Evolutionary conservation across 2,888 invertebrate genomes (phyloP).

Genomic region (Chrysolina oricalcia): DNA sequence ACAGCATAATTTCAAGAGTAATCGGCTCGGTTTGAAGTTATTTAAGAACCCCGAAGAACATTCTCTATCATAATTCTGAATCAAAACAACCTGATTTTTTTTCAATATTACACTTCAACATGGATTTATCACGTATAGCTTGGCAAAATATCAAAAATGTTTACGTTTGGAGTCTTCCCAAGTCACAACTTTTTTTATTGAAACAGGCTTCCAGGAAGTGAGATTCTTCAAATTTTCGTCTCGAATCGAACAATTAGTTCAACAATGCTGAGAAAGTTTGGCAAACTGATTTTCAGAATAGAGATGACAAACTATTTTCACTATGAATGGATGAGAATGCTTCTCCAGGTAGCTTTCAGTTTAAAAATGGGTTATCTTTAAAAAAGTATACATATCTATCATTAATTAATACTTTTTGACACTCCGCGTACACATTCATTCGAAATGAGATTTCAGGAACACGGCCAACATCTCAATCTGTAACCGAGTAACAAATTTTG

Average conservation of each 20-base stretch:
- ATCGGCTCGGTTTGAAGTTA: not conserved
- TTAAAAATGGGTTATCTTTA: too few relatives aligned
- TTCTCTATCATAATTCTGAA: not conserved
- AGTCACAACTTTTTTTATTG: conserved; percentile 10
- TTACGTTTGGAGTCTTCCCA: conserved; percentile 5
- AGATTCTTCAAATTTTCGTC: not conserved
- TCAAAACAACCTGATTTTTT: not conserved
- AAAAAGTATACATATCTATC: too few relatives aligned
- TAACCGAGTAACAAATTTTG: not conserved
- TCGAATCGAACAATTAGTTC: not conserved
- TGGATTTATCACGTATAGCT: not conserved
- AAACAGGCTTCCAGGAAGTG: not conserved
- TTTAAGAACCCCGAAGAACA: not conserved
- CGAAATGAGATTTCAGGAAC: conserved; percentile 2
- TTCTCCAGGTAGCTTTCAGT: too few relatives aligned
- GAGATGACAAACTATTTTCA: too few relatives aligned
- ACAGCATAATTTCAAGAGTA: too few relatives aligned
- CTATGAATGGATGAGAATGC: too few relatives aligned
- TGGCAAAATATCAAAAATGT: conserved; percentile 11
- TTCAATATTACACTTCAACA: not conserved
- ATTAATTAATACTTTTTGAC: not conserved
- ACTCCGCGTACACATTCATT: not conserved
- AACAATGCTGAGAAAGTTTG: not conserved
- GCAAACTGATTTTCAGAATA: too few relatives aligned
- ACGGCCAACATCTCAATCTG: not conserved